Evolutionary conservation across 2,797 vertebrate genomes (phyloP), one percentile per base, ranked within the genome.

Genomic region (Melanotaenia trifasciata): DNA sequence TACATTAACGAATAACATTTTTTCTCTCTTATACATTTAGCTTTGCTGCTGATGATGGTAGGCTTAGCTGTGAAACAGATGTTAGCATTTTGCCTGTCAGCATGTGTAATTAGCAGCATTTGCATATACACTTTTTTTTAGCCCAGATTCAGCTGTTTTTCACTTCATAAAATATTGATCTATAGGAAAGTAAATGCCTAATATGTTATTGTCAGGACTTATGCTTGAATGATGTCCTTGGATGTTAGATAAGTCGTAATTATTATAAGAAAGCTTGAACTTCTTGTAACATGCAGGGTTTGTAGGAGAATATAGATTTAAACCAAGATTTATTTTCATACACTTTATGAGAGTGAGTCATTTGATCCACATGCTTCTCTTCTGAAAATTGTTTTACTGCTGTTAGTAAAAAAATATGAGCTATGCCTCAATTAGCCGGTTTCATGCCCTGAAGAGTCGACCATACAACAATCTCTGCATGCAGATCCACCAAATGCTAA

Each of bases 401-500:
- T 88, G 90, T 94, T 92, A 91, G 88, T 89, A 45, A 45, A 45
- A 89, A 86, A 88, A 93, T 87, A 90, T 87, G 84, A 88, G 89
- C 89, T 70, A 64, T 79, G 87, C 91, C 81, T 92, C 92, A 93
- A 85, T 95, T 94, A 94, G 90, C 93, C 92, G 90, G 88, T 69
- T 91, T 88, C 93, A 90, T 93, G 92, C 92, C 89, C 89, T 83
- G 86, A 94, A 94, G 95, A 94, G 92, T 90, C 89, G 81, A 85
- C 92, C 93, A 85, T 84, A 91, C 91, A 94, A 89, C 78, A 85
- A 90, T 93, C 86, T 83, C 84, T 94, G 90, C 94, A 89, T 92
- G 94, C 94, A 94, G 95, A 96, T 93, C 92, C 92, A 95, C 95
- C 95, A 96, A 96, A 96, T 96, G 92, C 96, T 96, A 95, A 97